These are phyloP conservation scores for Ceyx margarethae DNA, from an alignment of 2,113 vertebrate species.

Conservation along the genomic window DNA sequence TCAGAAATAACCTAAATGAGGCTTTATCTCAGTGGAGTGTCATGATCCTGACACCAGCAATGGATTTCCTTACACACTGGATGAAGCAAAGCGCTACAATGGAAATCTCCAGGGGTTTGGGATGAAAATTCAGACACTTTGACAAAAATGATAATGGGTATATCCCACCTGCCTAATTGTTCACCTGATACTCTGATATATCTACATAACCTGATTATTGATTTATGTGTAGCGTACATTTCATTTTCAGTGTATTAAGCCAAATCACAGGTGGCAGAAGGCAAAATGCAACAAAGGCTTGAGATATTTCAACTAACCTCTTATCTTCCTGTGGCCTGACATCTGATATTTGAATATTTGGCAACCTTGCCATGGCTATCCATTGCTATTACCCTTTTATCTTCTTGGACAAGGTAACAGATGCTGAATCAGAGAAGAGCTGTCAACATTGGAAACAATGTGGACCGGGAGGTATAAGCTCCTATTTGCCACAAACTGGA, in stretches of 20 bases:
- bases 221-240: background rate
- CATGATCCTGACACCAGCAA: background rate
- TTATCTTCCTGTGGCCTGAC: background rate
- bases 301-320: background rate
- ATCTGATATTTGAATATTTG: background rate
- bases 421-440: background rate
- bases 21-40: background rate
- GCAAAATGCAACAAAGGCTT: background rate
- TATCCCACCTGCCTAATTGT: background rate
- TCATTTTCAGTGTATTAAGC: background rate
- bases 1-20: background rate
- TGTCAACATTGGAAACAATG: background rate
- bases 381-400: background rate
- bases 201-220: background rate
- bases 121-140: background rate
- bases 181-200: background rate
- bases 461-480: background rate
- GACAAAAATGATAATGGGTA: background rate
- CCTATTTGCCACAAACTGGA: background rate
- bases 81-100: background rate
- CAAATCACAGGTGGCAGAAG: background rate
- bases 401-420: background rate
- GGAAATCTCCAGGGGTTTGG: background rate
- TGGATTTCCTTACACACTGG: background rate
- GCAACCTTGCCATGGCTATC: background rate